Base-by-base conservation (phyloP, 2,888 invertebrate genomes). In the Gnatocerus cornutus region DNA sequence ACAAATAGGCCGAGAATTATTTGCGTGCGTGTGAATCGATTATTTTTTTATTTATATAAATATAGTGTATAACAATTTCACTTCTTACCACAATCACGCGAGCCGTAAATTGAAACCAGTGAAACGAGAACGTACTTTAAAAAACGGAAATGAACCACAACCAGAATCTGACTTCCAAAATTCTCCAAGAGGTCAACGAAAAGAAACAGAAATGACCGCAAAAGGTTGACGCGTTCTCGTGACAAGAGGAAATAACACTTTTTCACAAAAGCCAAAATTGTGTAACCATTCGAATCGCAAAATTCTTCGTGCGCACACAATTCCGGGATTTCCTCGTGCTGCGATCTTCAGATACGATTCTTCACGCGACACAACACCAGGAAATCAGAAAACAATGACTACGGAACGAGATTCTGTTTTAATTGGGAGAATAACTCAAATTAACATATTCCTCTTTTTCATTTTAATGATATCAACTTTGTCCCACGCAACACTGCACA, bases 1-100 rank as follows among this genome's bases (percentile, higher is more conserved):
- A 67, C 59, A 59, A 67, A 67, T 45, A 59, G 52, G 59, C 45
- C 58, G 67, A 59, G 67, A 67, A 43, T 43, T 56, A 66, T 61
- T 37, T 59, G 46, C 59, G 45, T 59, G 59, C 59, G 59, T 59
- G 45, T 14, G 59, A 59, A 59, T 59, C 59, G 59, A 59, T 59
- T 59, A 14, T 45, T 59, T 59, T 21, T 46, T 59, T 46, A 14
- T 56, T 56, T 56, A 56, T 59, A 59, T 59, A 59, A 59, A 59
- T 59, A 46, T 59, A 46, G 30, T 27, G 45, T 59, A 29, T 43
- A 59, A 59, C 59, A 46, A 46, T 59, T 59, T 59, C 21, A 12
- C 29, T 58, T 29, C 53, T 58, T 58, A 43, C 59, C 59, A 46
- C 59, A 59, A 59, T 56, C 59, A 59, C 45, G 59, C 59, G 43